phyloP scores from a whole-genome alignment of 2,113 vertebrate species.

The Plectropomus leopardus region DNA sequence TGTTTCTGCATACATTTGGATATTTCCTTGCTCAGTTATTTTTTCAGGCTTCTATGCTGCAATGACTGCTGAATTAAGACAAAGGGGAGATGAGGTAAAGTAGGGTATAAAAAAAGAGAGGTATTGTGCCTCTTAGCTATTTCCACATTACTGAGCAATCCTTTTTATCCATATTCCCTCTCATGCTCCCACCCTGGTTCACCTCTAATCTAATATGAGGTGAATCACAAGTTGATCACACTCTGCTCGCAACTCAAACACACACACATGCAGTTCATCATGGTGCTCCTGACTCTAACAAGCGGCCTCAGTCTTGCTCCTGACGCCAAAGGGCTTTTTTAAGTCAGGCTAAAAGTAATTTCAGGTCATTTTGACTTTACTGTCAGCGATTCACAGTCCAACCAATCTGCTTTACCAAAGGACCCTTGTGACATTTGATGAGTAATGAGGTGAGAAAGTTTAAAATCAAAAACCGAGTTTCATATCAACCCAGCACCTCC shows the following conservation, averaged over 20 bases:
- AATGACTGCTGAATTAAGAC: background rate
- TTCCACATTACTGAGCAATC: conserved; percentile 9
- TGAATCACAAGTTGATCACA: conserved; percentile 40
- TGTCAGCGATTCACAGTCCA: background rate
- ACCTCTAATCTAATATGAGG: conserved; percentile 21
- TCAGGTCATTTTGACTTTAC: background rate
- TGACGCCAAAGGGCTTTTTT: background rate
- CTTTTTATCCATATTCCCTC: background rate
- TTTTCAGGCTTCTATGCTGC: background rate
- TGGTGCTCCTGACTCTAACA: background rate
- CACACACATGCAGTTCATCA: background rate
- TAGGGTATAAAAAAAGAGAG: background rate
- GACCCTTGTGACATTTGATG: conserved; percentile 9
- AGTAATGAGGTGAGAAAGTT: conserved; percentile 20
- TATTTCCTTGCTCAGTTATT: background rate
- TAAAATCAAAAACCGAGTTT: conserved; percentile 6
- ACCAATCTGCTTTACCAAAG: background rate
- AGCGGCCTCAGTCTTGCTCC: conserved; percentile 1
- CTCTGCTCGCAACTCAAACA: background rate
- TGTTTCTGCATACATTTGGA: background rate
- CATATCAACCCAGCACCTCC: background rate
- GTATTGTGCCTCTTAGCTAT: background rate
- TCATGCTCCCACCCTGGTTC: background rate
- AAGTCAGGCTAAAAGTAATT: background rate
- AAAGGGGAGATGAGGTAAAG: background rate